Conservation (phyloP, 1,140 invertebrate species). For the Trichoplusia ni region DNA sequence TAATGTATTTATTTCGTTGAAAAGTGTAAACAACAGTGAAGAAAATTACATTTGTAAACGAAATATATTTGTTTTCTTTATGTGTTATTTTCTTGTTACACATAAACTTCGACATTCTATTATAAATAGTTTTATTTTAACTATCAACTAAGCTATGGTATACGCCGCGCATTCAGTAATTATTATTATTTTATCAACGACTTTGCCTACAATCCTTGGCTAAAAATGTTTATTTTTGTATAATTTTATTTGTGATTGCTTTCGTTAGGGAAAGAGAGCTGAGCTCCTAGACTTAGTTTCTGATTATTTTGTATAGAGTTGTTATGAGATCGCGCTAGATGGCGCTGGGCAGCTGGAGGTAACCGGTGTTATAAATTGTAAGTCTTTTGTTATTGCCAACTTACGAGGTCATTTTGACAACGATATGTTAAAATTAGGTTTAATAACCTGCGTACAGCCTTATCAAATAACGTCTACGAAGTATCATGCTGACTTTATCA, state of each 20-base stretch:
- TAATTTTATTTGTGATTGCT: slow-evolving; percentile 27
- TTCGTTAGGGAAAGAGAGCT: slow-evolving; percentile 8
- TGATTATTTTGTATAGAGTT: slow-evolving; percentile 1
- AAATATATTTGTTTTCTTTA: no score
- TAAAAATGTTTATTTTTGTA: slow-evolving; percentile 30
- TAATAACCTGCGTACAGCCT: no score
- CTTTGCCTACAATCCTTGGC: slow-evolving; percentile 18
- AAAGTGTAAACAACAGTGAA: no score
- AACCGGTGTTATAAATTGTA: not conserved
- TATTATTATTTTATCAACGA: slow-evolving; percentile 3
- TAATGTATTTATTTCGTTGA: no score
- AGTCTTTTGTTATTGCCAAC: not conserved
- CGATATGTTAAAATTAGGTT: no score
- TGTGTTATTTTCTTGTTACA: no score
- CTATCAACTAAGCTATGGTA: not conserved
- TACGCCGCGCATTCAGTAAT: not conserved
- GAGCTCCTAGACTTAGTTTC: slow-evolving; percentile 19
- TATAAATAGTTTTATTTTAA: no score
- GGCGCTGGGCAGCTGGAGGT: not conserved
- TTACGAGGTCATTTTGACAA: no score
- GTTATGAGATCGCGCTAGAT: not conserved
- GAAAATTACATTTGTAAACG: no score
- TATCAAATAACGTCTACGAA: no score
- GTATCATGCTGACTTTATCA: no score
- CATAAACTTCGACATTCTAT: no score